Evolutionary conservation across 2,797 vertebrate species (phyloP).

Genomic region (Alosa sapidissima): DNA sequence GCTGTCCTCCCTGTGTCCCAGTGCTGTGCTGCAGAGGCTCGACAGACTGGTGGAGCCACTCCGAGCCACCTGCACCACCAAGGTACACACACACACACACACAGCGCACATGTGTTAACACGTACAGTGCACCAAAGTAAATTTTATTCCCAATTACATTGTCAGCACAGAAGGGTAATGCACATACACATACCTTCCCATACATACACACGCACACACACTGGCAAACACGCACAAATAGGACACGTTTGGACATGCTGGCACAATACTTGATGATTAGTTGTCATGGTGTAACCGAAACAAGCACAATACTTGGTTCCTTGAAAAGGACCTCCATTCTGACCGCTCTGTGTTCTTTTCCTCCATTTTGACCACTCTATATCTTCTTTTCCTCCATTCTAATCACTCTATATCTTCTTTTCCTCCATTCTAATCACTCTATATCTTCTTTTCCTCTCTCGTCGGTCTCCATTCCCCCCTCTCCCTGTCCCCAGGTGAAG

Average conservation of each 20-base stretch:
- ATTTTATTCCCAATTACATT: neutral
- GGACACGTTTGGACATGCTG: neutral
- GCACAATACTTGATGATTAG: neutral
- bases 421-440: no score
- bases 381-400: no score
- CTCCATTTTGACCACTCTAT: neutral
- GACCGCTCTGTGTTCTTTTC: no score
- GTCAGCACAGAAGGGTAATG: neutral
- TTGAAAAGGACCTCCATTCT: no score
- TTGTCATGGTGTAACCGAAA: neutral
- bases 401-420: no score
- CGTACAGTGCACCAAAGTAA: neutral
- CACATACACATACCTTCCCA: neutral
- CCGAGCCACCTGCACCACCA: conserved; percentile 95
- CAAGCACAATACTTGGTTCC: no score
- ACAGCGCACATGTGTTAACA: neutral
- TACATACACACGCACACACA: neutral
- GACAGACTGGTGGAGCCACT: conserved; percentile 95
- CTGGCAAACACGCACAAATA: no score
- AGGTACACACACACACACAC: conserved; percentile 72
- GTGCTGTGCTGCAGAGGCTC: conserved; percentile 93
- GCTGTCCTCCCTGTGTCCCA: conserved; percentile 86
- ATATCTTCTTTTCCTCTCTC: neutral
- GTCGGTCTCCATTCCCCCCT: neutral
- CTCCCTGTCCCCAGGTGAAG: conserved; percentile 81